Evolutionary conservation across 1,140 invertebrate species (phyloP), one percentile per base, ranked within the genome.

Genomic region (Leucophenga varia): DNA sequence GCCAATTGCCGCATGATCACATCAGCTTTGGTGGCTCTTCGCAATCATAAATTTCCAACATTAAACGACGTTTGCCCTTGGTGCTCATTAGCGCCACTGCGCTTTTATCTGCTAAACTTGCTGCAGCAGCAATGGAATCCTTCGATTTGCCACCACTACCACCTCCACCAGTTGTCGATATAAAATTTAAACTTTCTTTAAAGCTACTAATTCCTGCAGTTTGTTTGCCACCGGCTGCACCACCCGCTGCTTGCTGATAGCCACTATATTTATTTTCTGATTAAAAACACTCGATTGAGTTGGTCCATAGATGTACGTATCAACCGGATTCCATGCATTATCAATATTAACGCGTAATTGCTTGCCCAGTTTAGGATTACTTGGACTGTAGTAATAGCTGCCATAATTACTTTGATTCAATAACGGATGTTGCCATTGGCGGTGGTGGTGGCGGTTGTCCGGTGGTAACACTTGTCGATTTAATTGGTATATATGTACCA

Each of bases 1-100:
- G 57, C 90, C 90, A 1, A 91, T 76, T 3, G 88, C 85, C 1
- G 86, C 87, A 51, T 91, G 89, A 47, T 91, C 89, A 61, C 90
- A 93, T 5, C 6, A 92, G 76, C 54, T 83, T 82, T 2, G 90
- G 90, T 3, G 85, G 80, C 49, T 87, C 80, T 49, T 87, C 84
- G 36, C 81, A 77, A 58, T 88, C 86, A 71, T 90, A 91, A 60
- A 90, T 84, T 34, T 86, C 84, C 7, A 74, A 56, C 70, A 74
- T 74, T 5, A 74, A 54, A 1, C 71, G 57, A 2, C 71, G 52
- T 41, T 74, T 74, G 32, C 72, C 67, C 41, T 73, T 73, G 43
- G 55, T 64, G 54, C 64, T 72, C 55, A 72, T 74, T 25, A 69
- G 31, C 3, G 57, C 55, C 20, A 68, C 43, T 1, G 69, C 57